Conservation (phyloP, 2,888 invertebrate species). For the Drosophila mayaguana region DNA sequence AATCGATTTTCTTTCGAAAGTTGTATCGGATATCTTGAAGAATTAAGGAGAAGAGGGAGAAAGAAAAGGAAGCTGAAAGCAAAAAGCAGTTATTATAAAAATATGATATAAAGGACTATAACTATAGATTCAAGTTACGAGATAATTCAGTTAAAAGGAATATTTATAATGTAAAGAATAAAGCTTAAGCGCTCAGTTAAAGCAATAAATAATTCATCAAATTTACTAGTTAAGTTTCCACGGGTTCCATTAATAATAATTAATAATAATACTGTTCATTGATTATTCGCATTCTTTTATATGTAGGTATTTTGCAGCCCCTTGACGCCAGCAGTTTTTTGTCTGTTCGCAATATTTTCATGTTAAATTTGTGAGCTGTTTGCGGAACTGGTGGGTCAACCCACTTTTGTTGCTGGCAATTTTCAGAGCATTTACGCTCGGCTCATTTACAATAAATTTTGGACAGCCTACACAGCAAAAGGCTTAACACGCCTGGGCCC, state of each 20-base stretch:
- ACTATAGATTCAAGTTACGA: too few species aligned
- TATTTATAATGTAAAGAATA: too few species aligned
- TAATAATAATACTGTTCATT: background rate
- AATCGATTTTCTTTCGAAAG: too few species aligned
- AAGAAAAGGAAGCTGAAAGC: too few species aligned
- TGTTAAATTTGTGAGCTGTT: conserved; percentile 4
- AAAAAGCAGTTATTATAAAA: too few species aligned
- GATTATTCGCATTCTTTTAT: background rate
- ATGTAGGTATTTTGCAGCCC: background rate
- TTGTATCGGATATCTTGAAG: too few species aligned
- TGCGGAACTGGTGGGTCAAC: conserved; percentile 34
- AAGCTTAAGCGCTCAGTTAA: too few species aligned
- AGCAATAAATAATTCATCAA: too few species aligned
- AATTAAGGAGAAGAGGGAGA: too few species aligned
- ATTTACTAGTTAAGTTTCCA: background rate
- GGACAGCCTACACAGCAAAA: conserved; percentile 67
- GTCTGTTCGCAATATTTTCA: background rate
- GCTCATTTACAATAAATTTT: conserved; percentile 74
- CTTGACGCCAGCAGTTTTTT: background rate
- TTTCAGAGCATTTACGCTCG: conserved; percentile 61
- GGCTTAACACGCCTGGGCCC: conserved; percentile 52
- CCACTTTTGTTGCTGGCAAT: conserved; percentile 41
- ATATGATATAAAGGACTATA: too few species aligned
- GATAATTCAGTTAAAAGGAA: too few species aligned
- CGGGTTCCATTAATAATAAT: background rate